Conservation (phyloP, 2,888 invertebrate genomes). For the Steinernema hermaphroditum region DNA sequence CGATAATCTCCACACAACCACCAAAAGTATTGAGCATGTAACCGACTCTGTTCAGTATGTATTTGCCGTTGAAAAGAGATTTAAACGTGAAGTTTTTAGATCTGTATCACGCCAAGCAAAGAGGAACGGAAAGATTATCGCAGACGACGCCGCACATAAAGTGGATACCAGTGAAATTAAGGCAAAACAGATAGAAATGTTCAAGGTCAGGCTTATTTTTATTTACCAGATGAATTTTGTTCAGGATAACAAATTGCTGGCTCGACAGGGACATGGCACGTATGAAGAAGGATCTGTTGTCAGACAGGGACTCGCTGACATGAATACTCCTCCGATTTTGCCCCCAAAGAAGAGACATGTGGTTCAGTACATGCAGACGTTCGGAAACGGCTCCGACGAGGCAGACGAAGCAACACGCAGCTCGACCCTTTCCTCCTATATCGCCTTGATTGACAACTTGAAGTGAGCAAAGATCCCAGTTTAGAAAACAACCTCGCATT, state of each 20-base stretch:
- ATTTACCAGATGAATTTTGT: conserved; percentile 22
- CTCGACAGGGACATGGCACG: conserved; percentile 58
- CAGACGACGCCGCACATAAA: conserved; percentile 59
- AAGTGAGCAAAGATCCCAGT: conserved; percentile 38
- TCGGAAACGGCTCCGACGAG: conserved; percentile 47
- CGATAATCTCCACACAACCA: conserved; percentile 43
- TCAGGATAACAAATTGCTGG: conserved; percentile 52
- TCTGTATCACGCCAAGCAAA: conserved; percentile 55
- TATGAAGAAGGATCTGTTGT: conserved; percentile 58
- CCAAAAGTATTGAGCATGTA: conserved; percentile 58
- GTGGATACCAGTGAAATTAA: conserved; percentile 57
- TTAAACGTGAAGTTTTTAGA: conserved; percentile 34
- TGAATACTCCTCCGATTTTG: conserved; percentile 30
- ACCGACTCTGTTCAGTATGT: conserved; percentile 59
- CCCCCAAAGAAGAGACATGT: conserved; percentile 51
- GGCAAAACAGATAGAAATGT: conserved; percentile 56
- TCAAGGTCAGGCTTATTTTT: conserved; percentile 41
- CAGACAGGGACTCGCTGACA: conserved; percentile 43
- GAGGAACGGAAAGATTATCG: conserved; percentile 54
- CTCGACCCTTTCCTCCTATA: conserved; percentile 58
- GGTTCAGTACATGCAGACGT: conserved; percentile 52
- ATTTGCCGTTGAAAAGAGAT: conserved; percentile 9
- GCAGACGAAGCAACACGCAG: conserved; percentile 57
- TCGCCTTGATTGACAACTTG: conserved; percentile 59
- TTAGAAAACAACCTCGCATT: conserved; percentile 1